Evolutionary conservation across 2,888 invertebrate genomes (phyloP), one percentile per base, ranked within the genome.

Genomic region (Allophyes oxyacanthae): DNA sequence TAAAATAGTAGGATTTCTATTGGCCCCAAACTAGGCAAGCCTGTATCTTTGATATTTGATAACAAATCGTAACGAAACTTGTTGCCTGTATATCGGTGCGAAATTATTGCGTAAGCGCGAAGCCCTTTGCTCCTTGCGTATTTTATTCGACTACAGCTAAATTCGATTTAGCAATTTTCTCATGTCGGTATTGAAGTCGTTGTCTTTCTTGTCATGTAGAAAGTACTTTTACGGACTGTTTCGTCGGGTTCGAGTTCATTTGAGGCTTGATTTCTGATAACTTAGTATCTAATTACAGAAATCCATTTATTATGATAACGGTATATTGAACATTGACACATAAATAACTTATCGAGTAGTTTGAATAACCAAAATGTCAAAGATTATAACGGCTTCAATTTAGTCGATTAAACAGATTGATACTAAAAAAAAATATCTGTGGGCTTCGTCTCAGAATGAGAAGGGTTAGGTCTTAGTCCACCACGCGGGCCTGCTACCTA

Each of bases 61-160:
- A 44, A 6, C 46, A 48, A 36, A 59, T 66, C 42, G n/a, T 28
- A 64, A 43, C n/a, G 20, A 36, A 48, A 60, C 61, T 52, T 52
- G 52, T 66, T 60, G 61, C 68, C 25, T 14, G 38, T 66, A 28
- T 44, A 34, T 44, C 25, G 38, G 40, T 15, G 25, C 13, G 6
- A 52, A 51, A 10, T 58, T 58, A 66, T 60, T 44, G 43, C 52
- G 40, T 40, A 20, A n/a, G n/a, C 48, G 25, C 26, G 14, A 0
- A 38, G 38, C 44, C 53, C 61, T 53, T 53, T 64, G 64, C 28
- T 37, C 64, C 44, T 53, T 48, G 40, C 14, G 13, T 53, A 53
- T 53, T 64, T 53, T 45, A 67, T 67, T 53, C 45, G 44, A 26
- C 53, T 11, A 25, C 54, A 8, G 32, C 15, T 25, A 44, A 32